Base-by-base conservation (phyloP, 2,113 vertebrate genomes). In the Scortum barcoo region DNA sequence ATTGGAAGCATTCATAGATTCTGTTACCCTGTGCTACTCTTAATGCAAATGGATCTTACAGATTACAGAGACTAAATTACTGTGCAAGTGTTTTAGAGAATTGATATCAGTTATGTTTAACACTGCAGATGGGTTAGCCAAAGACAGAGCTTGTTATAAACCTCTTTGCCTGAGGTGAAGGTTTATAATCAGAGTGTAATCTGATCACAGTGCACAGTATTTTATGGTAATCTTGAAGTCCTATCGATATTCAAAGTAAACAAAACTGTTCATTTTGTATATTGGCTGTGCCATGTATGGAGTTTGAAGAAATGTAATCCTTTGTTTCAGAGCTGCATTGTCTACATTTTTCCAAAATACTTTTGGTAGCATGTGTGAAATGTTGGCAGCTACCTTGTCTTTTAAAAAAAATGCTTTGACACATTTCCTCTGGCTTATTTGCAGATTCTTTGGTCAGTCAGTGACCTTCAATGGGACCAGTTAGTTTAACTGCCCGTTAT, bases 401-500 rank as follows among this genome's bases (percentile, higher is more conserved):
- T 48, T 20, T n/a, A n/a, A n/a, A 11, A 44, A 57, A 40, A 33
- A 48, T 36, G 8, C 28, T 58, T 54, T 30, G 14, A 56, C 17
- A 22, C 24, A 54, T 48, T 68, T 48, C 48, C 26, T 56, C 28
- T 38, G 22, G 16, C 20, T 36, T 68, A 67, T 44, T 56, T 57
- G 24, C 28, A 8, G 67, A 46, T 57, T 16, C 2, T 57, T 36
- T 0, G 2, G 26, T 57, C 40, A 58, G 38, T 20, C 24, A 28
- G 69, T 77, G 20, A 57, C 22, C 14, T 58, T 68, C 51, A 68
- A 36, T 42, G 48, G 26, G 26, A 33, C 36, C 24, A 42, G 2
- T 76, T 54, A 69, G 48, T 69, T 70, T 65, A 44, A 46, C 28
- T 56, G 50, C 17, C 48, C 24, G n/a, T 33, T 67, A 46, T 30